These are phyloP conservation scores for Chrysochloris asiatica DNA, from an alignment of 2,113 vertebrate species.

Conservation along the genomic window DNA sequence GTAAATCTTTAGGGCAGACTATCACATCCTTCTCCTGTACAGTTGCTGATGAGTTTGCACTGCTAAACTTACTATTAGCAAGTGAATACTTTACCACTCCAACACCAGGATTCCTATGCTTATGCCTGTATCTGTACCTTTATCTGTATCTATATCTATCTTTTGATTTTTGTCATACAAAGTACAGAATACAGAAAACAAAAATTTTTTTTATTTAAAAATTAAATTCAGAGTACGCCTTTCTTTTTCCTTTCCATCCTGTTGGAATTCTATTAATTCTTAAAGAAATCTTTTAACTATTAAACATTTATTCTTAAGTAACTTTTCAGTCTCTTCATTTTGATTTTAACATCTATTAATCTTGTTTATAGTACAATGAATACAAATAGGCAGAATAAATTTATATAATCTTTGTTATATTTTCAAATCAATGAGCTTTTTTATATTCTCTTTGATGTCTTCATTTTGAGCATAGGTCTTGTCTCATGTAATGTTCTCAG, in stretches of 20 bases:
- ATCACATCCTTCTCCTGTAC: too few relatives aligned
- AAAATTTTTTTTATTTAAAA: neutral
- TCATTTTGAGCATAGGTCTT: neutral
- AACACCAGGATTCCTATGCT: too few relatives aligned
- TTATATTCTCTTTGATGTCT: neutral
- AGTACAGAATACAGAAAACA: neutral
- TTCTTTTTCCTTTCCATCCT: neutral
- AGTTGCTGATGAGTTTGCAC: neutral
- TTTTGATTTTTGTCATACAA: neutral
- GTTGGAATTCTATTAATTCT: neutral
- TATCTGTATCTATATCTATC: too few relatives aligned
- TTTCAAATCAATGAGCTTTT: neutral
- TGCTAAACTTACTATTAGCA: neutral
- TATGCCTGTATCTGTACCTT: too few relatives aligned
- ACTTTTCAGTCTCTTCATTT: neutral
- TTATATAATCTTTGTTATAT: neutral
- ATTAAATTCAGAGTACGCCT: neutral
- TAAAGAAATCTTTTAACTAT: neutral
- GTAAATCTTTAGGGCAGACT: neutral
- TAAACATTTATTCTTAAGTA: neutral
- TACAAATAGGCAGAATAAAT: neutral
- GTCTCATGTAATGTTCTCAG: neutral
- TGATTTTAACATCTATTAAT: neutral
- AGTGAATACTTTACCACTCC: too few relatives aligned
- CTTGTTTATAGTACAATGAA: neutral